Conservation (phyloP, 2,888 invertebrate genomes). For the Hedya salicella region DNA sequence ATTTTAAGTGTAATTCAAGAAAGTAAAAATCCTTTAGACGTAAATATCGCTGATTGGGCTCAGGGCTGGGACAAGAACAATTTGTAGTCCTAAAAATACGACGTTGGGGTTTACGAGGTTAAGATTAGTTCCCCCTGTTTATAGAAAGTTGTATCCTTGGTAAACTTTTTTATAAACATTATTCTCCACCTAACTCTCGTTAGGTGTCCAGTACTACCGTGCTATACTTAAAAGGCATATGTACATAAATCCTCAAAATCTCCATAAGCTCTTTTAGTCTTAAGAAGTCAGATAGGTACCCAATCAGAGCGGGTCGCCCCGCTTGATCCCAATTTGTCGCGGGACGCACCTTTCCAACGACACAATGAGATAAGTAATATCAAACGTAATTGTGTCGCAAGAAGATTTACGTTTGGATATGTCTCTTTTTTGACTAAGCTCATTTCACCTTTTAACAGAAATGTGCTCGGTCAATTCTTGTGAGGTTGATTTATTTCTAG, state of each 20-base stretch:
- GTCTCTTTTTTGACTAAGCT: not conserved
- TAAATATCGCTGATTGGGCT: too few species aligned
- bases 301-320: slow-evolving; percentile 38
- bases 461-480: not conserved
- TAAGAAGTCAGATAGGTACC: not conserved
- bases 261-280: slow-evolving; percentile 4
- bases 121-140: not conserved
- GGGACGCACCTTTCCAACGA: slow-evolving; percentile 17
- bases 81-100: too few species aligned
- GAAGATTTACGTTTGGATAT: slow-evolving; percentile 5
- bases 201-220: slow-evolving; percentile 15
- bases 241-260: not conserved
- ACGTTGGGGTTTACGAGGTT: not conserved
- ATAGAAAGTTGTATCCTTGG: not conserved
- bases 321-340: slow-evolving; percentile 38
- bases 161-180: slow-evolving; percentile 20
- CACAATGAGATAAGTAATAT: slow-evolving; percentile 11
- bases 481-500: not conserved
- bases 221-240: not conserved
- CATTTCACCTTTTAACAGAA: not conserved
- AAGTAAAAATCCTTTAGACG: too few species aligned
- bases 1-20: too few species aligned
- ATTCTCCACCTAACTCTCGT: slow-evolving; percentile 8
- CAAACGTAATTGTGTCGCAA: slow-evolving; percentile 15
- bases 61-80: too few species aligned